Evolutionary conservation across 1,140 invertebrate species (phyloP).

Genomic region (Caenorhabditis inopinata): DNA sequence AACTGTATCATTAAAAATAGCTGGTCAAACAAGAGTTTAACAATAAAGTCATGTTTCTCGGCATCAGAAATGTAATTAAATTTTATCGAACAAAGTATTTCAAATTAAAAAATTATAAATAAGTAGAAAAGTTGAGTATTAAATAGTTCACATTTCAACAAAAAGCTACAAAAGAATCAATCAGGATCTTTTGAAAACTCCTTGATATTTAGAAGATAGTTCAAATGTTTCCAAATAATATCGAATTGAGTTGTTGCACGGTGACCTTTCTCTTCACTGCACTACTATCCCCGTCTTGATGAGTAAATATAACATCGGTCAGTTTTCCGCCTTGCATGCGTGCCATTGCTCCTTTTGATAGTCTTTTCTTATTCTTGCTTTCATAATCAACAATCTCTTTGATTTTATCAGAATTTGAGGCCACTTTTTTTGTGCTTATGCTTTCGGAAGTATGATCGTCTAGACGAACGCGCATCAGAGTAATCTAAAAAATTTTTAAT

Average conservation of each 20-base stretch:
- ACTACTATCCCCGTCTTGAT: conserved; percentile 5
- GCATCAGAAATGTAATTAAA: no score
- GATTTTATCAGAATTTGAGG: not conserved
- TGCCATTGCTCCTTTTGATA: not conserved
- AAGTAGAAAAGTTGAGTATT: no score
- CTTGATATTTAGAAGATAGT: not conserved
- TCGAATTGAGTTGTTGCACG: not conserved
- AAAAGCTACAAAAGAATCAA: no score
- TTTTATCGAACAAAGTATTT: no score
- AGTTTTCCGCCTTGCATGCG: not conserved
- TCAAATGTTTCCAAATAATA: not conserved
- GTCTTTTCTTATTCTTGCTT: not conserved
- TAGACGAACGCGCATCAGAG: conserved; percentile 1
- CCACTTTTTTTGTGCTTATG: not conserved
- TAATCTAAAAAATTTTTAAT: not conserved
- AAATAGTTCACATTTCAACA: no score
- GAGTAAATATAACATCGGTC: not conserved
- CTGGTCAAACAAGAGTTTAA: no score
- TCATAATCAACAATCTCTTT: not conserved
- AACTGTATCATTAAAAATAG: no score
- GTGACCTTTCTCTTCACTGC: conserved; percentile 10
- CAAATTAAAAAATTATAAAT: no score
- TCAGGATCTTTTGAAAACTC: no score
- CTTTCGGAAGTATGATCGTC: not conserved
- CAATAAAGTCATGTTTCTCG: no score